Evolutionary conservation across 2,113 vertebrate genomes (phyloP).

Genomic region (Sorex araneus): DNA sequence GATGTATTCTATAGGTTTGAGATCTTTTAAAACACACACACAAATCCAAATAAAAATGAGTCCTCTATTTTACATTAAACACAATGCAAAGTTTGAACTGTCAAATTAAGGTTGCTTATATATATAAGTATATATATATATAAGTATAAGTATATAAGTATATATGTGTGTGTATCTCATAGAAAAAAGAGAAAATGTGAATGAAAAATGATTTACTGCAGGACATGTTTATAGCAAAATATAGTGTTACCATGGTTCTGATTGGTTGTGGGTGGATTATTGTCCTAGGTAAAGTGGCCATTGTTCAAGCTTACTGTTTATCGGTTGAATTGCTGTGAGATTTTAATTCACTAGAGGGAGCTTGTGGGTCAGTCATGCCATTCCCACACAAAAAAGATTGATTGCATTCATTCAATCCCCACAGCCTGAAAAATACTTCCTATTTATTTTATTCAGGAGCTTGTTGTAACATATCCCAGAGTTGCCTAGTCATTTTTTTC

Average conservation of each 20-base stretch:
- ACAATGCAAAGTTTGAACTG: background rate
- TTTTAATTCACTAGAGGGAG: conserved; percentile 89
- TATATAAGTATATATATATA: background rate
- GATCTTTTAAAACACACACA: background rate
- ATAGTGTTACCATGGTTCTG: background rate
- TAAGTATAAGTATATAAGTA: background rate
- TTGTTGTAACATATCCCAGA: conserved; percentile 87
- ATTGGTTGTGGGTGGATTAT: background rate
- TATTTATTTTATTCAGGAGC: conserved; percentile 91
- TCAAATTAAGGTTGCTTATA: background rate
- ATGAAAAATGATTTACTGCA: background rate
- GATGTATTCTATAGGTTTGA: background rate
- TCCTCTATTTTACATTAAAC: background rate
- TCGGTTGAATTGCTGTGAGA: conserved; percentile 77
- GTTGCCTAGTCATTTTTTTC: conserved; percentile 86
- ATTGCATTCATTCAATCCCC: conserved; percentile 89
- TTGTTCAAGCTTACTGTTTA: conserved; percentile 63
- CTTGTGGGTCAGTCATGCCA: conserved; percentile 82
- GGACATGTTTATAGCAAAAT: background rate
- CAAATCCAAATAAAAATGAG: background rate
- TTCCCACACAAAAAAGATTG: conserved; percentile 85
- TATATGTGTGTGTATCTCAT: background rate
- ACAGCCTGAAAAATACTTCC: conserved; percentile 88
- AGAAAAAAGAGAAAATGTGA: background rate
- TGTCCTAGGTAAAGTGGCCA: conserved; percentile 21